Conservation (phyloP, 2,888 invertebrate genomes). For the Lymantria monacha region DNA sequence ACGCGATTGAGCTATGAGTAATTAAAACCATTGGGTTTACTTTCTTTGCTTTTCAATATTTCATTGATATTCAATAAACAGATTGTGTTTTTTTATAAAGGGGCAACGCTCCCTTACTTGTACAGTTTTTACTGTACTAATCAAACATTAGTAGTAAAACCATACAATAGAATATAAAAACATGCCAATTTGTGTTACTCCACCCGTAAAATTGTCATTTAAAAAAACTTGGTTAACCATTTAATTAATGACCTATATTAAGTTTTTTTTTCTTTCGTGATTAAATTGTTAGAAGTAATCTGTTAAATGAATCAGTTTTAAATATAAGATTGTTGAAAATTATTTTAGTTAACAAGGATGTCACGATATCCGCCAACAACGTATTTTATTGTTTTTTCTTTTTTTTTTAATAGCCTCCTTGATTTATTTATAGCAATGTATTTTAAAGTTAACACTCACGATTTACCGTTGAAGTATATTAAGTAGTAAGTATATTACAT, state of each 20-base stretch:
- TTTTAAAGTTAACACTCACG: constrained; percentile 26
- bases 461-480: constrained; percentile 6
- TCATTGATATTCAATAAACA: constrained; percentile 24
- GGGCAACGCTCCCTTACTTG: constrained; percentile 14
- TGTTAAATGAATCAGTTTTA: constrained; percentile 17
- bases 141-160: constrained; percentile 23
- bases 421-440: constrained; percentile 15
- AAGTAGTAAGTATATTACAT: no score
- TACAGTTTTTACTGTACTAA: constrained; percentile 21
- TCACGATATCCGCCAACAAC: constrained; percentile 23
- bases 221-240: constrained; percentile 51
- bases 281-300: constrained; percentile 17
- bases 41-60: not conserved
- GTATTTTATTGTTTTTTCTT: constrained; percentile 14
- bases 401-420: constrained; percentile 10
- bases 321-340: constrained; percentile 16
- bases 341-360: constrained; percentile 15
- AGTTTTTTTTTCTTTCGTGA: constrained; percentile 28
- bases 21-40: no score
- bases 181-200: constrained; percentile 58
- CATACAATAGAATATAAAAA: constrained; percentile 33
- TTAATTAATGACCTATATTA: constrained; percentile 57
- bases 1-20: no score
- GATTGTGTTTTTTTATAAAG: constrained; percentile 21
- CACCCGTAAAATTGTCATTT: constrained; percentile 67